A percentile compares a stretch with the other conserved stretches of the same genome.
phyloP scores from a whole-genome alignment of 2,888 invertebrate species.

The Mystacides longicornis region DNA sequence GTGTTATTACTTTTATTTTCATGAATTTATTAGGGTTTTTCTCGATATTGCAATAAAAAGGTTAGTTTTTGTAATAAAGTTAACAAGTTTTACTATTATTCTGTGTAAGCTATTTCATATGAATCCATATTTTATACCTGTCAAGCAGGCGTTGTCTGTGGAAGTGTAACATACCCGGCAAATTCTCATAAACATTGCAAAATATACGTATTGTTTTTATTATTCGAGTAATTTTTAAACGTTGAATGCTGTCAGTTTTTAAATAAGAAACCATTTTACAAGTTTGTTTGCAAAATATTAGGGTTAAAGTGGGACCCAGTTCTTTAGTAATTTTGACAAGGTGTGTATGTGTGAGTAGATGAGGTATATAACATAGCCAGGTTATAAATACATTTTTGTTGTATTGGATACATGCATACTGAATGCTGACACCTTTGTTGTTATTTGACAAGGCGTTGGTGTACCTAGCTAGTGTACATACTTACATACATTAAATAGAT shows the following conservation, averaged over 20 bases:
- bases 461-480: no score
- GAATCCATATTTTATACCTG: conserved; percentile 7
- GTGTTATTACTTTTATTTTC: not conserved
- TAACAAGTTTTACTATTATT: not conserved
- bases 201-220: not conserved
- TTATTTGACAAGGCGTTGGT: conserved; percentile 1
- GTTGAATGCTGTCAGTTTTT: no score
- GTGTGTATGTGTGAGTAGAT: not conserved
- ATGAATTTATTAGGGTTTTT: not conserved
- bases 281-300: no score
- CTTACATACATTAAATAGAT: no score
- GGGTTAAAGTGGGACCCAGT: not conserved
- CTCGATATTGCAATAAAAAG: conserved; percentile 12
- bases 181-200: not conserved
- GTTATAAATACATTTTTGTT: not conserved
- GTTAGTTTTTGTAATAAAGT: not conserved
- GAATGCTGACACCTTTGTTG: not conserved
- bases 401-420: not conserved
- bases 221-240: not conserved
- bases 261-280: no score
- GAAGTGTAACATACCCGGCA: conserved; percentile 20
- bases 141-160: conserved; percentile 21
- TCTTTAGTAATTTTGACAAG: conserved; percentile 1
- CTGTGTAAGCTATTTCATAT: not conserved
- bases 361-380: not conserved